Conservation (phyloP, 1,140 invertebrate species). For the Dryas iulia region DNA sequence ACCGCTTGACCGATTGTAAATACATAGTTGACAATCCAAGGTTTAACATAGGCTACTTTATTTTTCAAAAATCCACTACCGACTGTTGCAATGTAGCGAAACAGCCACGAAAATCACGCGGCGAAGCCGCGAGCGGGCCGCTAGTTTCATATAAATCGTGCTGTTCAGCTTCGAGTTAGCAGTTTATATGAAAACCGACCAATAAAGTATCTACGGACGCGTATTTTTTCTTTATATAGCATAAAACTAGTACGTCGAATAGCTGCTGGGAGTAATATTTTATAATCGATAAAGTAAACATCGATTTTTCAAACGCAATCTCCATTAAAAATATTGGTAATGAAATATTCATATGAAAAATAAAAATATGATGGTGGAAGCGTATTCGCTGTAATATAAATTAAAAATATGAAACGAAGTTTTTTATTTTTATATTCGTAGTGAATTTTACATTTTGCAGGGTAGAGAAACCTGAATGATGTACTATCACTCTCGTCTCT, state of each 20-base stretch:
- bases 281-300: not conserved
- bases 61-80: too few species aligned
- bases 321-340: not conserved
- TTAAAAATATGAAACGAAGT: not conserved
- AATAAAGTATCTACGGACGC: not conserved
- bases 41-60: too few species aligned
- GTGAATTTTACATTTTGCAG: too few species aligned
- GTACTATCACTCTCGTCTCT: too few species aligned
- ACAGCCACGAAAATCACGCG: too few species aligned
- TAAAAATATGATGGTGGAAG: not conserved
- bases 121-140: too few species aligned
- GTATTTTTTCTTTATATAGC: not conserved
- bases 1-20: too few species aligned
- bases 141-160: slow-evolving; percentile 19
- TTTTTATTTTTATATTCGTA: too few species aligned
- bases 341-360: not conserved
- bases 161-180: slow-evolving; percentile 23
- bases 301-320: not conserved
- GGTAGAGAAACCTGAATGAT: too few species aligned
- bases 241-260: not conserved
- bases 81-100: too few species aligned
- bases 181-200: slow-evolving; percentile 5
- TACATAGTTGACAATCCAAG: too few species aligned
- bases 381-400: not conserved
- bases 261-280: not conserved